Evolutionary conservation across 2,113 vertebrate species (phyloP).

Genomic region (Lates calcarifer): DNA sequence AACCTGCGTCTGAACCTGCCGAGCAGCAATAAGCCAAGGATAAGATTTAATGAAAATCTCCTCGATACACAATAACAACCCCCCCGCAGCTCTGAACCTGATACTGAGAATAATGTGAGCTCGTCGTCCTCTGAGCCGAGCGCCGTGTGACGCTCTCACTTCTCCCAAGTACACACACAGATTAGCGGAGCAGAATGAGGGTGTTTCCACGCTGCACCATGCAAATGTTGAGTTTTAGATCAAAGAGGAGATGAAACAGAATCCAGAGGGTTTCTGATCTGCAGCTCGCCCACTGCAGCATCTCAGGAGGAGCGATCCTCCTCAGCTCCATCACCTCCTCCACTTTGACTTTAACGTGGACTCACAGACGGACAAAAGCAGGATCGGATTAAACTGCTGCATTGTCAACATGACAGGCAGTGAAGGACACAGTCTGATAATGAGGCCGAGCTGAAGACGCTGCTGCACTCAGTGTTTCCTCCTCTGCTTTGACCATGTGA

Average conservation of each 20-base stretch:
- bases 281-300: background rate
- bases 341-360: background rate
- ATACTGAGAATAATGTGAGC: background rate
- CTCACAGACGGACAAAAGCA: slow-evolving; percentile 2
- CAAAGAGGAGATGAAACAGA: slow-evolving; percentile 42
- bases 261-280: slow-evolving; percentile 19
- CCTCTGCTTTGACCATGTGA: background rate
- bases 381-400: background rate
- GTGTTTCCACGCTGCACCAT: background rate
- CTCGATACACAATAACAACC: slow-evolving; percentile 24
- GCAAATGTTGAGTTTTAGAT: slow-evolving; percentile 17
- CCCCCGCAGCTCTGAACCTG: background rate
- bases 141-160: background rate
- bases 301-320: slow-evolving; percentile 8
- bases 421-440: slow-evolving; percentile 1
- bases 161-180: slow-evolving; percentile 41
- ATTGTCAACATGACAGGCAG: slow-evolving; percentile 3
- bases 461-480: background rate
- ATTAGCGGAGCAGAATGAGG: slow-evolving; percentile 24
- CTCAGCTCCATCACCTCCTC: background rate
- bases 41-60: slow-evolving; percentile 25
- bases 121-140: background rate
- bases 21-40: slow-evolving; percentile 18
- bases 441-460: no score
- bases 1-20: slow-evolving; percentile 49